Evolutionary conservation across 2,888 invertebrate species (phyloP), one percentile per base, ranked within the genome.

Genomic region (Brenthis daphne): DNA sequence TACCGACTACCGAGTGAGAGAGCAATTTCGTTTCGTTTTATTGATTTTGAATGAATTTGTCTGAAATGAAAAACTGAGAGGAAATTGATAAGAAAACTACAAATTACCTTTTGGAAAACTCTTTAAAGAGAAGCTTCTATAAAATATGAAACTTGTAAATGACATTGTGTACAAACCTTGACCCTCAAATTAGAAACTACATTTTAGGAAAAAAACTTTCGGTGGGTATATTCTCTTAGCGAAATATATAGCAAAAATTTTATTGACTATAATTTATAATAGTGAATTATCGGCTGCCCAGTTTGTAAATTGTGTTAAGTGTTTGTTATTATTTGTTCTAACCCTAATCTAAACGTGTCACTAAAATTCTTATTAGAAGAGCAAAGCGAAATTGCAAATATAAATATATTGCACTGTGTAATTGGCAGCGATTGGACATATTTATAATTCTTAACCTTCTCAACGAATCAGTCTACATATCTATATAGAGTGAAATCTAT

Each of bases 41-140:
- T 84, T 84, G 84, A 84, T 84, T 83, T 81, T 82, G 74, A 80
- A 77, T 73, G 71, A 66, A 73, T 65, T 70, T 67, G 74, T 74
- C 73, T 65, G 73, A 75, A 77, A 77, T 75, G 74, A 74, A 75
- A 78, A 75, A 73, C 66, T 72, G 65, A 74, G 75, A 72, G 55
- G 67, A 75, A 75, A 69, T 50, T 48, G 51, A 66, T 48, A 29
- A 67, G 54, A 60, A 61, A 58, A 58, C 50, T 73, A 60, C 57
- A 70, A 63, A 67, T 70, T 60, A 68, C 54, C 47, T 64, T 56
- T 64, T 47, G 58, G 68, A 68, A 61, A 54, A 72, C 29, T 58
- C 68, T 67, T 73, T 65, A 43, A 20, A 71, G 57, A 72, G 43
- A 66, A 69, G 64, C 67, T 69, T 69, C 3, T 11, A 47, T 47